phyloP scores from a whole-genome alignment of 2,797 vertebrate genomes.

The Melanotaenia boesemani region DNA sequence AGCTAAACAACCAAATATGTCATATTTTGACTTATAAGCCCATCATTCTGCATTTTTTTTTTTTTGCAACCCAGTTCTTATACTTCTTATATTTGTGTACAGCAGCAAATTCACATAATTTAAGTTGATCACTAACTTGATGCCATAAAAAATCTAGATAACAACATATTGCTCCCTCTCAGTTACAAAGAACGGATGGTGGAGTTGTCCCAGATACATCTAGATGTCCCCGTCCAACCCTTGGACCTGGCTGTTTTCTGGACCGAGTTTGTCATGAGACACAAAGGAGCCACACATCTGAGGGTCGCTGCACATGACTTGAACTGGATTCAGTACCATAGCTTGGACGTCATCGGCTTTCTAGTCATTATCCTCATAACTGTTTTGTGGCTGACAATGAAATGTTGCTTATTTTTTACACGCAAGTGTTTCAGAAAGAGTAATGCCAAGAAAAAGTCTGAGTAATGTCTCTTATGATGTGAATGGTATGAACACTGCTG shows the following conservation, averaged over 20 bases:
- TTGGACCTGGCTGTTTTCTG: slow-evolving; percentile 92
- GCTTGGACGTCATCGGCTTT: slow-evolving; percentile 89
- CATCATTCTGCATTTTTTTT: no score
- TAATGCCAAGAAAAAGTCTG: slow-evolving; percentile 75
- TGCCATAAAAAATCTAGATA: neutral
- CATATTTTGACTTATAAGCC: no score
- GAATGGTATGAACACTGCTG: neutral
- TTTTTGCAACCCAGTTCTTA: no score
- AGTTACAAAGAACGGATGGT: slow-evolving; percentile 93
- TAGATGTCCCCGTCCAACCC: slow-evolving; percentile 88
- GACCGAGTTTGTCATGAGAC: slow-evolving; percentile 94
- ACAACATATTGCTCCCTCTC: slow-evolving; percentile 10
- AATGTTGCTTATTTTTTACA: slow-evolving; percentile 84
- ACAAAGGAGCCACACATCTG: slow-evolving; percentile 91
- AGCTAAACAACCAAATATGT: no score
- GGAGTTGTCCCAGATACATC: slow-evolving; percentile 86
- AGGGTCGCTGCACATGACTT: slow-evolving; percentile 88
- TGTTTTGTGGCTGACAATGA: slow-evolving; percentile 78
- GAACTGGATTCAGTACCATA: slow-evolving; percentile 96
- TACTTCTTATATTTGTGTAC: no score
- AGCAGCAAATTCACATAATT: no score
- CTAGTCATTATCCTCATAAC: slow-evolving; percentile 74
- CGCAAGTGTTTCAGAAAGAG: slow-evolving; percentile 78
- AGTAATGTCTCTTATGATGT: slow-evolving; percentile 48
- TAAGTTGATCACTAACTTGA: neutral